A percentile compares a stretch with the other conserved stretches of the same genome.
Evolutionary conservation across 2,888 invertebrate species (phyloP).

Genomic region (Eubasilissa splendida): DNA sequence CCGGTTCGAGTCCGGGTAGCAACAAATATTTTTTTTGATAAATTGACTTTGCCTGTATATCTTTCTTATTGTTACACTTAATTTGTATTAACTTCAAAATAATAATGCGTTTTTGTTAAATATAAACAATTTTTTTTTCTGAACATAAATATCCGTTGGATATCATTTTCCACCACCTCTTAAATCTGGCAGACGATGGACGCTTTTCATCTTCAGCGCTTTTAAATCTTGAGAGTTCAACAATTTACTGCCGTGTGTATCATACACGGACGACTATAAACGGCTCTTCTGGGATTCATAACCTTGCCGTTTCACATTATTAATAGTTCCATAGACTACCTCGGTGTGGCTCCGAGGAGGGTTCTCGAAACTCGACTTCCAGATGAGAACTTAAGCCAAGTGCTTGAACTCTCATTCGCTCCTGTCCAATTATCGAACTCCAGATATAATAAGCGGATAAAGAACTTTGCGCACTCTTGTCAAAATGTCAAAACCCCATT

Average conservation of each 20-base stretch:
- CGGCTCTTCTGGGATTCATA: constrained; percentile 43
- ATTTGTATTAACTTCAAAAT: too few species aligned
- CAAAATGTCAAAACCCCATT: background rate
- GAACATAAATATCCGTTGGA: too few species aligned
- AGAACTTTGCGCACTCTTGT: background rate
- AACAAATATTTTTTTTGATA: too few species aligned
- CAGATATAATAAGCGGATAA: constrained; percentile 8
- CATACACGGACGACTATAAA: constrained; percentile 30
- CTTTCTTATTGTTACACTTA: too few species aligned
- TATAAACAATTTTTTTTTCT: too few species aligned
- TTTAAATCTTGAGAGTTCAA: constrained; percentile 20
- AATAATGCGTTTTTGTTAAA: too few species aligned
- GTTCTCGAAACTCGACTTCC: constrained; percentile 6
- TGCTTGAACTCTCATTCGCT: constrained; percentile 1
- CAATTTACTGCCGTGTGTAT: constrained; percentile 1
- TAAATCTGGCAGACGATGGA: constrained; percentile 2
- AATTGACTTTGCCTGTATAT: too few species aligned
- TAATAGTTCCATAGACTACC: constrained; percentile 25
- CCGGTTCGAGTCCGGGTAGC: too few species aligned
- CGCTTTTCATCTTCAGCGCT: background rate
- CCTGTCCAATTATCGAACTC: constrained; percentile 9
- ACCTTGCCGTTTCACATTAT: constrained; percentile 29
- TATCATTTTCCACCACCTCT: background rate
- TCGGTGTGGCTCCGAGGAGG: constrained; percentile 12
- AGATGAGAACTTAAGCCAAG: constrained; percentile 10